Percentiles rank a stretch among this genome's conserved stretches.
These are phyloP conservation scores for Chrysolina haemoptera DNA, from an alignment of 2,888 invertebrate genomes.

Conservation along the genomic window DNA sequence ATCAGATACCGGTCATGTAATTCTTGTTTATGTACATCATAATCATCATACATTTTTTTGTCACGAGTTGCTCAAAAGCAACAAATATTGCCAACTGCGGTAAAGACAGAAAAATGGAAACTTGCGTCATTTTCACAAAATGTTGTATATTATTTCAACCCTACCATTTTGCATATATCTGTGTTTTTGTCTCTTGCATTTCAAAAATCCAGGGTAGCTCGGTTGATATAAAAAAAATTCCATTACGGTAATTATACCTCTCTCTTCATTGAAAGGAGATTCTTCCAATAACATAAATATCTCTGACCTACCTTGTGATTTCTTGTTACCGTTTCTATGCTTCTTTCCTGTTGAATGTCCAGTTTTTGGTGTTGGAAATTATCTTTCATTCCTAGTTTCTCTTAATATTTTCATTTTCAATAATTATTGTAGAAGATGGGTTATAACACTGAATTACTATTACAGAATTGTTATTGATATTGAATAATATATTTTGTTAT, in stretches of 20 bases:
- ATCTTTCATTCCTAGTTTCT: background rate
- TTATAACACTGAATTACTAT: background rate
- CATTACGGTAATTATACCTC: too few species aligned
- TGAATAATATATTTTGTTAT: too few species aligned
- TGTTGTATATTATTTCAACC: background rate
- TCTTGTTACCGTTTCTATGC: background rate
- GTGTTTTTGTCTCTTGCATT: slow-evolving; percentile 11
- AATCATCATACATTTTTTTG: too few species aligned
- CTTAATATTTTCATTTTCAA: background rate
- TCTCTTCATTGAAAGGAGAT: background rate
- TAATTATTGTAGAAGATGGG: background rate
- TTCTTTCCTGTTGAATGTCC: background rate
- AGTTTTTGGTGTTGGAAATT: slow-evolving; percentile 9
- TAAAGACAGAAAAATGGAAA: too few species aligned
- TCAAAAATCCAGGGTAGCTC: background rate
- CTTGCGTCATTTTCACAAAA: background rate
- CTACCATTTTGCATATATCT: background rate
- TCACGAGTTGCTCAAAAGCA: too few species aligned
- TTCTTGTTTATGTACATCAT: too few species aligned
- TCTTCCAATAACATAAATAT: background rate
- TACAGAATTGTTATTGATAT: too few species aligned
- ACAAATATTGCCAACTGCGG: too few species aligned
- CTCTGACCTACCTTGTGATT: background rate
- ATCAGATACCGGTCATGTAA: too few species aligned
- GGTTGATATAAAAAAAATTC: too few species aligned